These are phyloP conservation scores for Lamellibrachia columna DNA, from an alignment of 2,888 invertebrate species.

Conservation along the genomic window DNA sequence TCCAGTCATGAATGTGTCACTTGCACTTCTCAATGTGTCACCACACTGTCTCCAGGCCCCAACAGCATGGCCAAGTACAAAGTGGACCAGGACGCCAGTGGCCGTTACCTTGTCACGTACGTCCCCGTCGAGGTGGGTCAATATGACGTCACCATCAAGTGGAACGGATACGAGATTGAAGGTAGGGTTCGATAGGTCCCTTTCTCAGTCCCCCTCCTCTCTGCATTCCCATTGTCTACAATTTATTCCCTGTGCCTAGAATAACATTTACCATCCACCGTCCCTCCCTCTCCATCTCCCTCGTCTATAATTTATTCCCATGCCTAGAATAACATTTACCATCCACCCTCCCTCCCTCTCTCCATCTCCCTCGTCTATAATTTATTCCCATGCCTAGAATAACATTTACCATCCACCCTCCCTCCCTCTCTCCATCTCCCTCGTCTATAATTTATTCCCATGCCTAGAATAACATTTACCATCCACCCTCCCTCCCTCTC, in stretches of 20 bases:
- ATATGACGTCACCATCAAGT: slow-evolving; percentile 86
- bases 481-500: too few relatives aligned
- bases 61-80: slow-evolving; percentile 72
- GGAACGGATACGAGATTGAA: slow-evolving; percentile 69
- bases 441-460: too few relatives aligned
- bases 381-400: not conserved
- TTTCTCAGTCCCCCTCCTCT: not conserved
- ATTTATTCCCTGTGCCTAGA: not conserved
- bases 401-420: too few relatives aligned
- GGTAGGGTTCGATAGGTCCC: slow-evolving; percentile 54
- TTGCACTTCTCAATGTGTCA: too few relatives aligned
- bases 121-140: slow-evolving; percentile 90
- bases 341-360: too few relatives aligned
- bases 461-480: too few relatives aligned
- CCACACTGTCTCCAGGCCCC: slow-evolving; percentile 56
- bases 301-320: too few relatives aligned
- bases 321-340: too few relatives aligned
- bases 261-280: not conserved
- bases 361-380: not conserved
- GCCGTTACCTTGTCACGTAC: slow-evolving; percentile 88
- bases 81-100: slow-evolving; percentile 68
- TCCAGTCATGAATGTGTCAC: too few relatives aligned
- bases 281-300: not conserved
- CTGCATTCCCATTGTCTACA: too few relatives aligned
- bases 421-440: too few relatives aligned